Evolutionary conservation across 2,888 invertebrate species (phyloP), one percentile per base, ranked within the genome.

Genomic region (Scrobipalpa atriplicella): DNA sequence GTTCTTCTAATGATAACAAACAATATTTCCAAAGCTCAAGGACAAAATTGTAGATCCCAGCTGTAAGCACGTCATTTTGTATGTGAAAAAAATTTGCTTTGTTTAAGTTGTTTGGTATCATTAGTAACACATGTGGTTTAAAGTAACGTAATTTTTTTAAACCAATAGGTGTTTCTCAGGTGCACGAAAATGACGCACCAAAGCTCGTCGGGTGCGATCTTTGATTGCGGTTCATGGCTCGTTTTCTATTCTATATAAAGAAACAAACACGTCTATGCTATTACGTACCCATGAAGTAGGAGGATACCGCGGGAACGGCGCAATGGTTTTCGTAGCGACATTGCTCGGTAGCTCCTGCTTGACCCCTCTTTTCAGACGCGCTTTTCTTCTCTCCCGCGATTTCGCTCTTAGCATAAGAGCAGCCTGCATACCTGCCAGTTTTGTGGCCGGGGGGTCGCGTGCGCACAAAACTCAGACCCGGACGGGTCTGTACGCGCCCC

Each of bases 401-500:
- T 97, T 97, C 93, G 96, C 95, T 94, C 97, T 95, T 94, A 97
- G 95, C 95, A 97, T 96, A 94, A 97, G 95, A 94, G 97, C 97
- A 94, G 97, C 97, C 95, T 97, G 97, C 97, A 97, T 97, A 87
- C 95, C 95, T 94, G 95, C 95, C 93, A 92, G 92, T 85, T 89
- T 92, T 90, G 87, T 84, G 84, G 87, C 89, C n/a, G n/a, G 81
- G 82, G 73, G 75, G 71, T 82, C 21, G 77, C 83, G 70, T 77
- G 77, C 78, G 77, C 75, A 76, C 73, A 78, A 80, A 82, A 81
- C 77, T 82, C 75, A 83, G 80, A 71, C 68, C 68, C 74, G n/a
- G n/a, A n/a, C 29, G 8, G 58, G 58, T 58, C 58, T 58, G 58
- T 38, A 29, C 58, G 38, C 58, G 8, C 58, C 38, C 58, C 38